Evolutionary conservation across 2,113 vertebrate genomes (phyloP), one percentile per base, ranked within the genome.

Genomic region (Poecilia latipinna): DNA sequence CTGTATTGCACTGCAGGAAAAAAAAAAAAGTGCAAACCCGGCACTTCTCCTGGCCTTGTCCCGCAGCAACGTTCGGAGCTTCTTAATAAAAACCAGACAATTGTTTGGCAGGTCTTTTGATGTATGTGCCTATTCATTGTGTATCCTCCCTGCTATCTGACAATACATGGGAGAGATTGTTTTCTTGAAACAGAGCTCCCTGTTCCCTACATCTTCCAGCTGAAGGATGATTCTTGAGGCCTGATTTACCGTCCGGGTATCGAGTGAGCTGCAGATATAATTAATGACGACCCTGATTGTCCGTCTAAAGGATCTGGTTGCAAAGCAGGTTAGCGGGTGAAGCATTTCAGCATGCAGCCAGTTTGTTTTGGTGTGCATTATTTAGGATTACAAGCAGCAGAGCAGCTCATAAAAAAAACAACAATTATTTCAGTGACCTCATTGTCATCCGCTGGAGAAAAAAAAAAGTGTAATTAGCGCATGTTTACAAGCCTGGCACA

Each of bases 371-470:
- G 31, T 22, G 8, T 33, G 26, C 61, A 31, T 29, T 71, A 31
- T 71, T 78, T 67, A 33, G 57, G 29, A 60, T 61, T 26, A 60
- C 12, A 76, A 44, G 33, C 71, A 61, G 73, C 44, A 13, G 31
- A 68, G 76, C 44, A 57, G 26, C 79, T 81, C 69, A 63, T 80
- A 28, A 75, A 8, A 31, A 96, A 96, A 96, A 95, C 95, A 94
- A 95, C 95, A 97, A 97, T 98, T 97, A 97, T 96, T 97, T 94
- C 96, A 91, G 96, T 95, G 96, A 98, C 97, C 97, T 97, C 97
- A 98, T 98, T 98, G 97, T 98, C 95, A 94, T 95, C 89, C 91
- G 87, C 94, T 94, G 94, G 95, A 95, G 95, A 95, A 3, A 57
- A 57, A 24, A 22, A 97, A 97, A 97, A 97, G 96, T 96, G 97